phyloP scores from a whole-genome alignment of 2,888 invertebrate genomes.

The Linyphia triangularis region DNA sequence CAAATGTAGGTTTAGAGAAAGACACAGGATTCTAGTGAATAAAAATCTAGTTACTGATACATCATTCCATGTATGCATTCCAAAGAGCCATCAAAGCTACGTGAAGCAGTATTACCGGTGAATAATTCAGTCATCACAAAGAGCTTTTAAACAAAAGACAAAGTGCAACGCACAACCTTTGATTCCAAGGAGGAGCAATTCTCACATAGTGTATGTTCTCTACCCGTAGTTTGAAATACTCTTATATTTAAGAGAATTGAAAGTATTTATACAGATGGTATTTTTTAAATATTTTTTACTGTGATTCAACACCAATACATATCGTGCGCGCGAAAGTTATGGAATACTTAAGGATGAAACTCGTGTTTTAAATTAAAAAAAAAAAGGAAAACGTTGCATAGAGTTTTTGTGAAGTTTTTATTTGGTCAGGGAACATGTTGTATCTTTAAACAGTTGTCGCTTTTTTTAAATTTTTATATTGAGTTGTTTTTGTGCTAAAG shows the following conservation, averaged over 20 bases:
- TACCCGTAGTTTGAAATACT: not conserved
- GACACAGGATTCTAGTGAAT: constrained; percentile 21
- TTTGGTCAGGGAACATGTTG: no score
- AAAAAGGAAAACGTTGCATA: no score
- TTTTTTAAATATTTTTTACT: not conserved
- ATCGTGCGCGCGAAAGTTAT: no score
- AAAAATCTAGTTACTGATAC: not conserved
- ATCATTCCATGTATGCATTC: not conserved
- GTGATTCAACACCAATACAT: no score
- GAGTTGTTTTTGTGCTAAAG: no score
- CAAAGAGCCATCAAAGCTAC: not conserved
- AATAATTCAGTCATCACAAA: not conserved
- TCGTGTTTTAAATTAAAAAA: no score
- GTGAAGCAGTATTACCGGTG: not conserved
- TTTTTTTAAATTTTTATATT: no score
- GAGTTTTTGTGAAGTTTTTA: no score
- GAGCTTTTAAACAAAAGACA: not conserved
- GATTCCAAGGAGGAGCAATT: not conserved
- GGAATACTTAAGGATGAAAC: no score
- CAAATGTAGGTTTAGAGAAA: constrained; percentile 28
- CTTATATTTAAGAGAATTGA: no score
- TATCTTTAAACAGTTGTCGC: no score
- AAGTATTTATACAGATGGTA: not conserved
- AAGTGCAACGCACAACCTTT: not conserved
- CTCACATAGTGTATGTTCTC: not conserved